These are phyloP conservation scores for Mallotus villosus DNA, from an alignment of 2,797 vertebrate genomes.

Conservation along the genomic window DNA sequence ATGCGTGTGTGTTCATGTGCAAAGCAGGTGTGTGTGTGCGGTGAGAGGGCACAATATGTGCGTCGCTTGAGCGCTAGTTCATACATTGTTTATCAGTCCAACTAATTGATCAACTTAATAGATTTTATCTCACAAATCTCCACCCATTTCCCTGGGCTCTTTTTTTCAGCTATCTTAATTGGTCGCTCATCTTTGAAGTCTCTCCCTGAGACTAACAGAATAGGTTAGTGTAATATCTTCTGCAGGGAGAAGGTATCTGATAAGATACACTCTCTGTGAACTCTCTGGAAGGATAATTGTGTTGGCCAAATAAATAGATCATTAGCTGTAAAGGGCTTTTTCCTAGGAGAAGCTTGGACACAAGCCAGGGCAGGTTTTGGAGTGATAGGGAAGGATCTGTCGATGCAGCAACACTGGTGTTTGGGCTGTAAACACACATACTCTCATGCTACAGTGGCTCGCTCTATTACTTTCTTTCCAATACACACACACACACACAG, in stretches of 20 bases:
- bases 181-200: not conserved
- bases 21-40: not conserved
- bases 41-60: not conserved
- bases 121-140: not conserved
- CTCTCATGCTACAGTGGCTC: constrained; percentile 10
- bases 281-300: not conserved
- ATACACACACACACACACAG: constrained; percentile 2
- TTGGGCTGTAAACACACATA: constrained; percentile 19
- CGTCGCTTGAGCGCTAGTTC: not conserved
- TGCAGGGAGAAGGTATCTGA: constrained; percentile 1
- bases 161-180: not conserved
- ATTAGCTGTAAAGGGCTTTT: constrained; percentile 19
- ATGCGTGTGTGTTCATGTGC: not conserved
- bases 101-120: not conserved
- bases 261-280: not conserved
- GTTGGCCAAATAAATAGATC: constrained; percentile 16
- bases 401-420: constrained; percentile 22
- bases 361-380: constrained; percentile 2
- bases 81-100: not conserved
- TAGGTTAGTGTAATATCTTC: not conserved
- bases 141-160: no score
- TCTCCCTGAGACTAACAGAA: not conserved
- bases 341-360: constrained; percentile 14
- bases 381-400: constrained; percentile 16
- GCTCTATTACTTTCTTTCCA: constrained; percentile 3